Evolutionary conservation across 2,113 vertebrate genomes (phyloP), one percentile per base, ranked within the genome.

Genomic region (Haplotaxodon microlepis): DNA sequence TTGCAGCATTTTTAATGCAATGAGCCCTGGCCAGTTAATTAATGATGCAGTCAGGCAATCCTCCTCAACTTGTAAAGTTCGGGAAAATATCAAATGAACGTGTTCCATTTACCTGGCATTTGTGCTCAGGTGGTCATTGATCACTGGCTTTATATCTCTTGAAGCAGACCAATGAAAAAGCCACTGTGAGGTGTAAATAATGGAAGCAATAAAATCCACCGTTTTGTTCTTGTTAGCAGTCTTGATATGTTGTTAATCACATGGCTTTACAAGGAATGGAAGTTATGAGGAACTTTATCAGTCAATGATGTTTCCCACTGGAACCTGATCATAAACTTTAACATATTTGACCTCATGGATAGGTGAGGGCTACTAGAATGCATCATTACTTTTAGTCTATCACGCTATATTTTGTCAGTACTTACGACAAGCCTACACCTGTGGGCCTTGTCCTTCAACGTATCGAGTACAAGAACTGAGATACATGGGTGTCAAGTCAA

Each of bases 121-220:
- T 92, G 73, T 63, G 81, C 78, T 83, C 36, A 59, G 84, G 27
- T 56, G 40, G 82, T 86, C 87, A 91, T 80, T 61, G 84, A 93
- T 91, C 83, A 80, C 61, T 61, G 86, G 42, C 91, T 90, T 93
- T 90, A 91, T 91, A 86, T 54, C 29, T 11, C 56, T 71, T 69
- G 57, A 88, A 82, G 27, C 83, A 88, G 89, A 84, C 81, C 83
- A 92, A 91, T 87, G 83, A 92, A 92, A 92, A 80, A 85, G 7
- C 86, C 56, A 50, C 13, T 29, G 8, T 7, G 8, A 73, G 82
- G 61, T 31, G 27, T 90, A 82, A 92, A 88, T 88, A 87, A 84
- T 82, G 31, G 66, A 53, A 17, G 82, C n/a, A 40, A 73, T 92
- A 91, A 92, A 88, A 56, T 24, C 19, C 6, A 69, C 19, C 29